These are phyloP conservation scores for Eriosoma lanigerum DNA, from an alignment of 1,140 invertebrate genomes.

Conservation along the genomic window DNA sequence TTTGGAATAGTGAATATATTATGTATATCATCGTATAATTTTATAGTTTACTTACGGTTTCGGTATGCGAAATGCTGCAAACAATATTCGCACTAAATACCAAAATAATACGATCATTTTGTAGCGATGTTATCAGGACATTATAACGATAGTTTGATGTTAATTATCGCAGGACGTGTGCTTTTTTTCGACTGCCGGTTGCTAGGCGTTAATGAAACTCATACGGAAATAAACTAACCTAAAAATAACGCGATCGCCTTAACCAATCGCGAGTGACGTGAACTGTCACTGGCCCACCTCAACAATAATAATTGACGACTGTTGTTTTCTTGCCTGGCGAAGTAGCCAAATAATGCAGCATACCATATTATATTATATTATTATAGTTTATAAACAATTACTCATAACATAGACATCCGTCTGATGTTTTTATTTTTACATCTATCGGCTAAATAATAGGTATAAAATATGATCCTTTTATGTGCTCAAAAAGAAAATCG, in stretches of 20 bases:
- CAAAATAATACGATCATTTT: conserved; percentile 48
- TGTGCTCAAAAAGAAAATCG: too few relatives aligned
- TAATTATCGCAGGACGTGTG: conserved; percentile 16
- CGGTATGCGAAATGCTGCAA: not conserved
- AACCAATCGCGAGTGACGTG: conserved; percentile 34
- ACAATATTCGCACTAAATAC: conserved; percentile 52
- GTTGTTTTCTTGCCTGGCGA: not conserved
- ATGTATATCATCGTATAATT: not conserved
- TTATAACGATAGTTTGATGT: not conserved
- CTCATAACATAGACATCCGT: too few relatives aligned
- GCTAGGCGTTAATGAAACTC: conserved; percentile 42
- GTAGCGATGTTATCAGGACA: not conserved
- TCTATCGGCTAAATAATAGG: too few relatives aligned
- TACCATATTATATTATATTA: too few relatives aligned
- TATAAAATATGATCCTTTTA: too few relatives aligned
- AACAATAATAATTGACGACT: conserved; percentile 32
- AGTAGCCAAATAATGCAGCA: not conserved
- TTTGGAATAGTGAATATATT: too few relatives aligned
- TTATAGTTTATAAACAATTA: too few relatives aligned
- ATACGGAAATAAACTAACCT: conserved; percentile 51
- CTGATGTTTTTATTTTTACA: too few relatives aligned
- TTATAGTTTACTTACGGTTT: conserved; percentile 29
- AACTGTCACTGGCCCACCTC: conserved; percentile 22
- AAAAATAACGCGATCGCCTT: conserved; percentile 29
- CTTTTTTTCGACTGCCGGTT: conserved; percentile 42